Evolutionary conservation across 2,888 invertebrate genomes (phyloP).

Genomic region (Pedicia rivosa): DNA sequence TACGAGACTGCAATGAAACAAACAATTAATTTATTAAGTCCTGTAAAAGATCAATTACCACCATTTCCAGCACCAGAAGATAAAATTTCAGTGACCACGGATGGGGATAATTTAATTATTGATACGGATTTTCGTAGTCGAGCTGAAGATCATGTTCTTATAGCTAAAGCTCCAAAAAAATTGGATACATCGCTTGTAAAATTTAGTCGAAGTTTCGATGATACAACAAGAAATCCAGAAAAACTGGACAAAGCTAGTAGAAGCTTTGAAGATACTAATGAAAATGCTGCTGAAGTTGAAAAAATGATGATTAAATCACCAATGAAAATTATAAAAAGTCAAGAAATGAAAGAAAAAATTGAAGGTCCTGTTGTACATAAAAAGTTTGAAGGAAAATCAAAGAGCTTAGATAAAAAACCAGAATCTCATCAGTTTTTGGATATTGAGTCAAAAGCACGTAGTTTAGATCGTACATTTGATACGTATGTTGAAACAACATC

Average conservation of each 20-base stretch:
- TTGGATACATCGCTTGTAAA: constrained; percentile 42
- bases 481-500: constrained; percentile 21
- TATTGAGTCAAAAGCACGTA: constrained; percentile 48
- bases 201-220: constrained; percentile 46
- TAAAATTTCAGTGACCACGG: constrained; percentile 53
- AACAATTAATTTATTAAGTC: constrained; percentile 55
- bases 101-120: constrained; percentile 50
- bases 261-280: constrained; percentile 47
- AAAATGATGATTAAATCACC: constrained; percentile 37
- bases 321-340: constrained; percentile 40
- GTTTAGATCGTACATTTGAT: constrained; percentile 47
- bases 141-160: constrained; percentile 58
- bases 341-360: constrained; percentile 44
- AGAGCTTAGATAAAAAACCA: constrained; percentile 46
- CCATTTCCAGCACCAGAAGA: constrained; percentile 58
- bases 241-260: constrained; percentile 42
- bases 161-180: constrained; percentile 58
- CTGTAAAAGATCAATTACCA: constrained; percentile 53
- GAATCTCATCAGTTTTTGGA: constrained; percentile 41
- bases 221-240: constrained; percentile 36
- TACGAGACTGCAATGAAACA: constrained; percentile 62
- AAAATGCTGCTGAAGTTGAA: constrained; percentile 29
- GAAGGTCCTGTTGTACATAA: constrained; percentile 47
- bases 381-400: constrained; percentile 44
- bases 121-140: constrained; percentile 60